These are phyloP conservation scores for Cepaea hortensis DNA, from an alignment of 2,888 invertebrate species.

Conservation along the genomic window DNA sequence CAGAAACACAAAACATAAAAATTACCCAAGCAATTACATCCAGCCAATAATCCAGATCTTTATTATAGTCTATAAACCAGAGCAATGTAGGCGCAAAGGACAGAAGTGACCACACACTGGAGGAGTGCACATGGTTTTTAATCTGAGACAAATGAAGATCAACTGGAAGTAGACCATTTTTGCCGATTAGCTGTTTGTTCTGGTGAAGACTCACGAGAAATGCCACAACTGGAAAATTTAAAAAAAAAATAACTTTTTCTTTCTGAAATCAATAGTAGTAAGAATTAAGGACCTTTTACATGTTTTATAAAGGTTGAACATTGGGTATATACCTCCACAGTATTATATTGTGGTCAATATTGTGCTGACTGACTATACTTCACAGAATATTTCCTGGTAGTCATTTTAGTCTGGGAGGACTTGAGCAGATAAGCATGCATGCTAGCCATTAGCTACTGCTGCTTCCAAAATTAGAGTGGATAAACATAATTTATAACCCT, in stretches of 20 bases:
- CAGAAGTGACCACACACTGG: slow-evolving; percentile 56
- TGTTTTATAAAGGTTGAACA: too few relatives aligned
- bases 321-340: too few relatives aligned
- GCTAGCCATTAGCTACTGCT: too few relatives aligned
- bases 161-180: slow-evolving; percentile 74
- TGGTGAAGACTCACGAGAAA: slow-evolving; percentile 76
- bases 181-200: slow-evolving; percentile 74
- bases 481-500: too few relatives aligned
- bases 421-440: too few relatives aligned
- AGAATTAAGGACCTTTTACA: too few relatives aligned
- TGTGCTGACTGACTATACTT: too few relatives aligned
- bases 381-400: too few relatives aligned
- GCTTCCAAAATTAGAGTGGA: too few relatives aligned
- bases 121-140: slow-evolving; percentile 55
- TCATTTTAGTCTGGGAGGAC: too few relatives aligned
- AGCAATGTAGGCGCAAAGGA: slow-evolving; percentile 70
- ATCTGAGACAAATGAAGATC: slow-evolving; percentile 66
- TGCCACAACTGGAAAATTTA: slow-evolving; percentile 72
- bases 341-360: too few relatives aligned
- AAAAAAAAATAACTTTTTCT: not conserved
- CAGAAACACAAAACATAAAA: not conserved
- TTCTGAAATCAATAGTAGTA: too few relatives aligned
- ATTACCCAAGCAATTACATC: slow-evolving; percentile 67
- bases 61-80: slow-evolving; percentile 72
- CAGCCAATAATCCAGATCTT: slow-evolving; percentile 66